Evolutionary conservation across 2,113 vertebrate genomes (phyloP).

Genomic region (Chamaetylas fuelleborni): DNA sequence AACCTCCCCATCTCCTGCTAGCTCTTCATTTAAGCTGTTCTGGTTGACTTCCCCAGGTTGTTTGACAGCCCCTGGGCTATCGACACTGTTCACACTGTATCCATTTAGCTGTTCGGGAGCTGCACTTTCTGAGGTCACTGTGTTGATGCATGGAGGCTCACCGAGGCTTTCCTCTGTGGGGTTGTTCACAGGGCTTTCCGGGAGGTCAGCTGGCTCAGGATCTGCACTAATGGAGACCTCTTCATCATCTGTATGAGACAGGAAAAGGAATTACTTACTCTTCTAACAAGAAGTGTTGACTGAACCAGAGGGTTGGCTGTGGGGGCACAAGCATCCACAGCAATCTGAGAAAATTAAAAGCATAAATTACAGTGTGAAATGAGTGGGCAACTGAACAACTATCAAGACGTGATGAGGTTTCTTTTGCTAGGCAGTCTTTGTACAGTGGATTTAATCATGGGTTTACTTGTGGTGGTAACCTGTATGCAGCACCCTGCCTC

Average conservation of each 20-base stretch:
- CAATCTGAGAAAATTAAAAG: constrained; percentile 17
- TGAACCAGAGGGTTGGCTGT: background rate
- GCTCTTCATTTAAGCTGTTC: constrained; percentile 65
- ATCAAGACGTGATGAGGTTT: background rate
- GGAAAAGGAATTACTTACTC: constrained; percentile 24
- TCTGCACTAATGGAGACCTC: constrained; percentile 87
- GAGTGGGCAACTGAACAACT: background rate
- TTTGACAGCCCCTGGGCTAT: constrained; percentile 48
- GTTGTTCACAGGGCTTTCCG: constrained; percentile 64
- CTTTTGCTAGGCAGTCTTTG: background rate
- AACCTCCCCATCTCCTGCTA: constrained; percentile 52
- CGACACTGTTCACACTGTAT: constrained; percentile 36
- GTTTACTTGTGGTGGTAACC: background rate
- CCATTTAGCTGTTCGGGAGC: constrained; percentile 75
- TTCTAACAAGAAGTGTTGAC: background rate
- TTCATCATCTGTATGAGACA: constrained; percentile 87
- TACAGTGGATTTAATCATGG: background rate
- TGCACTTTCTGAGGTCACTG: constrained; percentile 70
- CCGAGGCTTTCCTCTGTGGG: constrained; percentile 56
- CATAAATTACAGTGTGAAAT: background rate
- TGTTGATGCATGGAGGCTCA: constrained; percentile 60
- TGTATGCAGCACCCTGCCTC: background rate
- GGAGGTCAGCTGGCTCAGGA: constrained; percentile 70
- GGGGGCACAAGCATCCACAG: background rate
- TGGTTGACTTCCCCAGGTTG: constrained; percentile 50